These are phyloP conservation scores for Zygogramma bicolorata DNA, from an alignment of 2,888 invertebrate species.

Conservation along the genomic window DNA sequence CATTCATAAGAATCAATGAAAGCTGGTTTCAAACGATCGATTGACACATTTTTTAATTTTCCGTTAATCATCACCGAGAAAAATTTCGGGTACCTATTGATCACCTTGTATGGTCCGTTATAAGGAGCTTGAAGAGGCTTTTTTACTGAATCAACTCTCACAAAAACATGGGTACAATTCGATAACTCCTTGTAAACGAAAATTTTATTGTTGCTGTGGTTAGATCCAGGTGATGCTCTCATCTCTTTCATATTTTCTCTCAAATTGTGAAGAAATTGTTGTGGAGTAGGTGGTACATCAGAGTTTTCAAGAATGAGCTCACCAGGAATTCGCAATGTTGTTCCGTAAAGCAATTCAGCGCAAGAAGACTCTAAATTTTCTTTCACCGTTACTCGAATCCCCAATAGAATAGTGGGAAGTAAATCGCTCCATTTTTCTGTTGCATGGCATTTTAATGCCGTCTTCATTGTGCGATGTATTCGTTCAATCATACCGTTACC, in stretches of 20 bases:
- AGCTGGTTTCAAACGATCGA: conserved; percentile 50
- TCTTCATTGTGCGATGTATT: conserved; percentile 63
- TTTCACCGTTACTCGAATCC: too few species aligned
- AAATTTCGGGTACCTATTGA: conserved; percentile 34
- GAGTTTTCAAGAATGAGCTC: too few species aligned
- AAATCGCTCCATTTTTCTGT: too few species aligned
- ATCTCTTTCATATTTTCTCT: not conserved
- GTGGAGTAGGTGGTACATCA: too few species aligned
- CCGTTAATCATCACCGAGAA: conserved; percentile 32
- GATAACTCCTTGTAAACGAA: conserved; percentile 32
- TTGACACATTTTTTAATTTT: conserved; percentile 30
- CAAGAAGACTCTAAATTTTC: conserved; percentile 54
- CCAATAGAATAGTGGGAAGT: too few species aligned
- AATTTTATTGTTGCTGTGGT: conserved; percentile 12
- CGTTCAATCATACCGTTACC: conserved; percentile 63
- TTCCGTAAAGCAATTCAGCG: conserved; percentile 58
- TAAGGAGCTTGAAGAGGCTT: conserved; percentile 47
- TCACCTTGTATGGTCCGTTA: conserved; percentile 43
- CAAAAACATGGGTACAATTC: conserved; percentile 46
- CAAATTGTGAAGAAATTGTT: conserved; percentile 11
- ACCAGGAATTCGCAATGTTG: conserved; percentile 53
- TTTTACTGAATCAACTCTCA: conserved; percentile 46
- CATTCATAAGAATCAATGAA: too few species aligned
- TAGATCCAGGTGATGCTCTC: not conserved
- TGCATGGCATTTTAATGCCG: too few species aligned